A percentile compares a stretch with the other conserved stretches of the same genome.
These are phyloP conservation scores for Corythornis vintsioides DNA, from an alignment of 2,113 vertebrate species.

Conservation along the genomic window DNA sequence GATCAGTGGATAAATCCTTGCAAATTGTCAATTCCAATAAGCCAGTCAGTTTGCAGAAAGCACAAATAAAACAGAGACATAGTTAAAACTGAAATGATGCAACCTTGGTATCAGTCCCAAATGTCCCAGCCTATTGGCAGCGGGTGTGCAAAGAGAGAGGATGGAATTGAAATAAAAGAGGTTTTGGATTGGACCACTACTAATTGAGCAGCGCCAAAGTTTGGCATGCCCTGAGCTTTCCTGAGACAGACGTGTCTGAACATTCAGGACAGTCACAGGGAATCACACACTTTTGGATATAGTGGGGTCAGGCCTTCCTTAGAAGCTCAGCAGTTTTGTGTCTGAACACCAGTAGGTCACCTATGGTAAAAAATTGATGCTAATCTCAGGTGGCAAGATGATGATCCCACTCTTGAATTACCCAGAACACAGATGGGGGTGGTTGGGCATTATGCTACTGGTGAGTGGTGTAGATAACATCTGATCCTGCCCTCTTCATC, in stretches of 20 bases:
- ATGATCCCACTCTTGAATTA: background rate
- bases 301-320: background rate
- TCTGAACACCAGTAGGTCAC: background rate
- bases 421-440: background rate
- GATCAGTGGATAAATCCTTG: background rate
- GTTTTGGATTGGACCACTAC: accelerated
- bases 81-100: background rate
- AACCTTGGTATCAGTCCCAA: background rate
- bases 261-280: too few species aligned
- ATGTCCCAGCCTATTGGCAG: background rate
- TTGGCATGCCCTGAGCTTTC: background rate
- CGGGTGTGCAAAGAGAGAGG: background rate
- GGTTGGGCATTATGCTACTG: accelerated
- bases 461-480: accelerated
- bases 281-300: background rate
- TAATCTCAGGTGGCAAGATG: background rate
- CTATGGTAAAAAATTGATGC: constrained; percentile 29
- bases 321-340: background rate
- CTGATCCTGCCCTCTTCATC: background rate
- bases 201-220: background rate
- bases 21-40: background rate
- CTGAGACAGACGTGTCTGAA: background rate
- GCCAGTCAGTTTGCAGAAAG: background rate
- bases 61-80: background rate
- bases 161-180: background rate